These are phyloP conservation scores for Pterophyllum scalare DNA, from an alignment of 2,113 vertebrate genomes.

Conservation along the genomic window DNA sequence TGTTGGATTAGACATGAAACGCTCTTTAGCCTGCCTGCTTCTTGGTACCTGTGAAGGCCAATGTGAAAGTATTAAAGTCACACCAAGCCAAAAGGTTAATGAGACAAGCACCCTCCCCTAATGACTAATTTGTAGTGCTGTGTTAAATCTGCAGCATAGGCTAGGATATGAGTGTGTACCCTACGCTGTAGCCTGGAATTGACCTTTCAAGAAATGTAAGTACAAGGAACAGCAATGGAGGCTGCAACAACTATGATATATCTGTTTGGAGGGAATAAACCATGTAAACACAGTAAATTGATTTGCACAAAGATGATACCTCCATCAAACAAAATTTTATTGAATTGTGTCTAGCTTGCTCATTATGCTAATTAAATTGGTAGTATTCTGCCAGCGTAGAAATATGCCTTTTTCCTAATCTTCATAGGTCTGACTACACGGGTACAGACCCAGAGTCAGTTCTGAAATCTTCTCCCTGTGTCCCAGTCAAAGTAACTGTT, in stretches of 20 bases:
- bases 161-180: fast-evolving
- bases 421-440: neutral
- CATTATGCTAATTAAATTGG: neutral
- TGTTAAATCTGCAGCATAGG: neutral
- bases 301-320: neutral
- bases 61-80: neutral
- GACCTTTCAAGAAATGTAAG: neutral
- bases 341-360: neutral
- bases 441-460: fast-evolving
- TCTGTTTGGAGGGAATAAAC: neutral
- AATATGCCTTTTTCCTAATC: no score
- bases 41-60: neutral
- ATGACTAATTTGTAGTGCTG: neutral
- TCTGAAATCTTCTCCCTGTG: neutral
- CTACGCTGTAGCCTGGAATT: neutral
- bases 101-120: neutral
- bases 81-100: neutral
- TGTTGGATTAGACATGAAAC: no score
- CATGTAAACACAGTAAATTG: neutral
- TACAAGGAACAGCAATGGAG: neutral
- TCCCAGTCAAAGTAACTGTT: neutral
- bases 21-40: no score
- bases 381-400: no score
- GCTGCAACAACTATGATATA: neutral
- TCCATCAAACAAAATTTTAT: neutral